Percentiles rank a stretch among this genome's conserved stretches.
phyloP scores from a whole-genome alignment of 2,888 invertebrate species.

The Dicyrtoma fusca region DNA sequence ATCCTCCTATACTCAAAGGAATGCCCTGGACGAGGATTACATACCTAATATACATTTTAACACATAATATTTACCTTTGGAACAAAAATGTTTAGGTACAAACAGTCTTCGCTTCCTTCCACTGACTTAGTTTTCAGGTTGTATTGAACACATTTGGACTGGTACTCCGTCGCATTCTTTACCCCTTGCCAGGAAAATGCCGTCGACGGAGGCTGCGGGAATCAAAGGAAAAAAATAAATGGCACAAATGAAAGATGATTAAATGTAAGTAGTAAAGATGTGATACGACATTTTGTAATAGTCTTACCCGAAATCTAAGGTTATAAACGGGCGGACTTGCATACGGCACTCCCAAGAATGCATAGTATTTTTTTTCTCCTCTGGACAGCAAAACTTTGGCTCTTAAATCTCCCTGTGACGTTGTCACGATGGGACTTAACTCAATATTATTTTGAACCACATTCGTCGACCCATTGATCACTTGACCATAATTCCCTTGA shows the following conservation, averaged over 20 bases:
- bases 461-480: slow-evolving; percentile 26
- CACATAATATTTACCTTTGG: slow-evolving; percentile 41
- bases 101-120: slow-evolving; percentile 46
- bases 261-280: not conserved
- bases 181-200: slow-evolving; percentile 48
- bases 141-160: slow-evolving; percentile 51
- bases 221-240: not conserved
- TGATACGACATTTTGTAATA: not conserved
- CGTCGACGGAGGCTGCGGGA: slow-evolving; percentile 43
- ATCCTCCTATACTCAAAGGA: too few species aligned
- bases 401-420: slow-evolving; percentile 44
- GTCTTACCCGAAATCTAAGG: slow-evolving; percentile 38
- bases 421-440: slow-evolving; percentile 42
- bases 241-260: not conserved
- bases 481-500: slow-evolving; percentile 8
- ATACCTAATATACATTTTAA: slow-evolving; percentile 2
- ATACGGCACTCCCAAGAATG: slow-evolving; percentile 48
- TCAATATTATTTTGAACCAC: slow-evolving; percentile 28
- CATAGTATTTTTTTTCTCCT: slow-evolving; percentile 44
- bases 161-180: slow-evolving; percentile 45
- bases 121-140: slow-evolving; percentile 42
- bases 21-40: too few species aligned
- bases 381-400: slow-evolving; percentile 41
- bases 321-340: slow-evolving; percentile 45
- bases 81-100: slow-evolving; percentile 50